These are phyloP conservation scores for Mellivora capensis DNA, from an alignment of 2,113 vertebrate species.

Conservation along the genomic window DNA sequence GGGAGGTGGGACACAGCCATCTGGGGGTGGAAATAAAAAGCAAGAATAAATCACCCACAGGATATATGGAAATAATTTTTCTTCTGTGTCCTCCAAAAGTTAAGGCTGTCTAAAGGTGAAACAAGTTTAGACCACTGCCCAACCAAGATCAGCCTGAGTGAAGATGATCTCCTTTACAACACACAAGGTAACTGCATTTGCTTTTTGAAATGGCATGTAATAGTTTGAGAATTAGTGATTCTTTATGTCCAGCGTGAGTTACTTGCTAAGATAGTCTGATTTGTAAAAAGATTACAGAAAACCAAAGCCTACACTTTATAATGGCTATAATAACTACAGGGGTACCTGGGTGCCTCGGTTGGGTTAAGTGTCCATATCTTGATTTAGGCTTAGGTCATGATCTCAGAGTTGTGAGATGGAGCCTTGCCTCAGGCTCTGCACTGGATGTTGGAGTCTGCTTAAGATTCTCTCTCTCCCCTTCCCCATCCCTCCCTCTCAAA, in stretches of 20 bases:
- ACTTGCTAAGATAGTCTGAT: background rate
- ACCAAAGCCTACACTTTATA: background rate
- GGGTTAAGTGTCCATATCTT: background rate
- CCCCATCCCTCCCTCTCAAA: background rate
- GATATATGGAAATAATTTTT: background rate
- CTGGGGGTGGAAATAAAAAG: background rate
- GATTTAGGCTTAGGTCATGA: background rate
- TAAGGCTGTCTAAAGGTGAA: conserved; percentile 83
- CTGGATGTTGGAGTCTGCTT: background rate
- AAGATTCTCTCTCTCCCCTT: background rate
- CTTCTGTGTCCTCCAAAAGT: conserved; percentile 77
- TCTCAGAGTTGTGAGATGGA: background rate
- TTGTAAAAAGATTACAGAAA: background rate
- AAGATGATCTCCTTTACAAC: conserved; percentile 74
- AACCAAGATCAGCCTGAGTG: conserved; percentile 84
- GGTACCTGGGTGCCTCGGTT: background rate
- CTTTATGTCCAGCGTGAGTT: background rate
- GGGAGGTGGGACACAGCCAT: background rate
- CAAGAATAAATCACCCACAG: background rate
- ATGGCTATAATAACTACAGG: background rate
- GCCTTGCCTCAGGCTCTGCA: background rate
- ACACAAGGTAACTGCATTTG: conserved; percentile 74
- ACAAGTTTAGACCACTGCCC: conserved; percentile 84
- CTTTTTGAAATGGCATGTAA: background rate
- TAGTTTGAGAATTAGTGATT: background rate